phyloP scores from a whole-genome alignment of 2,888 invertebrate species.

The Sarcophaga carnaria region DNA sequence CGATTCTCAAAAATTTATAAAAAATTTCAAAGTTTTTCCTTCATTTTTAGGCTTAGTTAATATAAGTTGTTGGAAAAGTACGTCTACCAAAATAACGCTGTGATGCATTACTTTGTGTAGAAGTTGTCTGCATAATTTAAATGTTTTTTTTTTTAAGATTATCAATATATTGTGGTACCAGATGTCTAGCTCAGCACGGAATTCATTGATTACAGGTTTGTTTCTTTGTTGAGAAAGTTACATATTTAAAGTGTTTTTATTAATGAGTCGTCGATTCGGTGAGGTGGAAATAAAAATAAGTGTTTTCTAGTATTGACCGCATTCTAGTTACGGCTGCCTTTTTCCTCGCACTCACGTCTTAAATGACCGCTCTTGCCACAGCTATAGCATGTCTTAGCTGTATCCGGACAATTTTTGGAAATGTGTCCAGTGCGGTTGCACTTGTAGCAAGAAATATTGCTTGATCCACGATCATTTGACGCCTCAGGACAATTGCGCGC shows the following conservation, averaged over 20 bases:
- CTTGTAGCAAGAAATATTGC: slow-evolving; percentile 91
- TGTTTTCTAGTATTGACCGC: slow-evolving; percentile 41
- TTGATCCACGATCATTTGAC: slow-evolving; percentile 79
- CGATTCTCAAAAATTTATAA: slow-evolving; percentile 71
- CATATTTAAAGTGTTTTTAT: slow-evolving; percentile 57
- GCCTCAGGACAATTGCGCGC: slow-evolving; percentile 94
- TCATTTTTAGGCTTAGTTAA: slow-evolving; percentile 70
- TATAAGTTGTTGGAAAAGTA: slow-evolving; percentile 71
- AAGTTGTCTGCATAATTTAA: slow-evolving; percentile 54
- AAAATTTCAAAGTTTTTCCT: slow-evolving; percentile 37
- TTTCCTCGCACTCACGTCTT: slow-evolving; percentile 94
- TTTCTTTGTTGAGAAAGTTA: slow-evolving; percentile 39
- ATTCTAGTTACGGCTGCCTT: slow-evolving; percentile 83
- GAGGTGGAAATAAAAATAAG: slow-evolving; percentile 61
- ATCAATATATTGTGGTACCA: slow-evolving; percentile 69
- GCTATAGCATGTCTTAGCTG: slow-evolving; percentile 93
- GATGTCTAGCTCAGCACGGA: slow-evolving; percentile 70
- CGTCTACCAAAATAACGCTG: slow-evolving; percentile 46
- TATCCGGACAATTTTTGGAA: slow-evolving; percentile 92
- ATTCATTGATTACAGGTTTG: slow-evolving; percentile 63
- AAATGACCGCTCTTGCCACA: slow-evolving; percentile 96
- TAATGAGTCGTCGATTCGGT: slow-evolving; percentile 68
- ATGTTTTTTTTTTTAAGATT: slow-evolving; percentile 67
- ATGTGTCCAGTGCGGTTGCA: slow-evolving; percentile 97
- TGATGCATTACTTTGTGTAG: slow-evolving; percentile 39